phyloP scores from a whole-genome alignment of 2,888 invertebrate genomes.

The Hoplodrina ambigua region DNA sequence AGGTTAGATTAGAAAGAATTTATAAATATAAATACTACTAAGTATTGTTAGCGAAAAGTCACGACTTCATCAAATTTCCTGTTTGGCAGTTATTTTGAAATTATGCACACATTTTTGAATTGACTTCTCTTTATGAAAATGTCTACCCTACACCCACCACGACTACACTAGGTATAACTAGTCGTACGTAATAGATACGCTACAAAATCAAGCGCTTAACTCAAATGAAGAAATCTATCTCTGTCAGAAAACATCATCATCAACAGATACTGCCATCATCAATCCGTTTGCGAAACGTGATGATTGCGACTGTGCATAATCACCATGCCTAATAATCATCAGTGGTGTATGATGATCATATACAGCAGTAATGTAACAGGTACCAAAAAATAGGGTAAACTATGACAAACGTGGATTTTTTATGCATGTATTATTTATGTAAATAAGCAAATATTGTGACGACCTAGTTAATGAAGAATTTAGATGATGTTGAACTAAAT shows the following conservation, averaged over 20 bases:
- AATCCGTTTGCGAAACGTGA: constrained; percentile 22
- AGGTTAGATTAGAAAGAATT: neutral
- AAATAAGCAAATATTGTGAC: neutral
- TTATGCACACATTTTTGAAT: no score
- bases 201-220: no score
- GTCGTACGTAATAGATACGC: no score
- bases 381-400: neutral
- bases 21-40: no score
- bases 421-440: neutral
- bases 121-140: no score
- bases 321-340: constrained; percentile 18
- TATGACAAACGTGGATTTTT: neutral
- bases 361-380: neutral
- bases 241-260: neutral
- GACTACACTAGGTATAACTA: no score
- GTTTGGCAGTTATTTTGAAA: no score
- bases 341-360: constrained; percentile 8
- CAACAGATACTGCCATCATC: neutral
- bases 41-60: no score
- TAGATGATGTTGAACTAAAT: neutral
- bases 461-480: neutral
- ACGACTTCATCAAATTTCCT: no score
- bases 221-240: neutral
- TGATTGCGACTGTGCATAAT: constrained; percentile 17
- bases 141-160: no score